Conservation (phyloP, 1,140 invertebrate species). For the Caenorhabditis brenneri region DNA sequence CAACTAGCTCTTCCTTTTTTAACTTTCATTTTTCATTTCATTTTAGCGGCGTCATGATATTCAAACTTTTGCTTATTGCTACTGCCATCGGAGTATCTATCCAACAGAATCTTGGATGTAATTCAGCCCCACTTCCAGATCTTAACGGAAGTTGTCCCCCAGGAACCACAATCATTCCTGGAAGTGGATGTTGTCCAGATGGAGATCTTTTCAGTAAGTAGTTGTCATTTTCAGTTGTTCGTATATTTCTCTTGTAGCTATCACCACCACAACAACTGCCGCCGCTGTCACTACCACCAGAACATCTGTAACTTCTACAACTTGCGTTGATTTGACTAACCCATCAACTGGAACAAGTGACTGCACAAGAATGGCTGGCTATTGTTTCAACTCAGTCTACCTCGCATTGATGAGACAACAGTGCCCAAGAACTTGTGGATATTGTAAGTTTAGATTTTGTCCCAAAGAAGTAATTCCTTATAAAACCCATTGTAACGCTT, state of each 20-base stretch:
- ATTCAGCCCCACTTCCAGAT: constrained; percentile 3
- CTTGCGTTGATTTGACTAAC: background rate
- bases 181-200: constrained; percentile 8
- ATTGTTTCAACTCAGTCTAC: constrained; percentile 27
- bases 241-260: background rate
- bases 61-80: background rate
- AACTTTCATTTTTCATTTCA: background rate
- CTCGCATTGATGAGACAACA: constrained; percentile 41
- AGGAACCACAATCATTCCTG: background rate
- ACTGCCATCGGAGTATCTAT: background rate
- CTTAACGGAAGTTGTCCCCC: background rate
- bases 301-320: background rate
- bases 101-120: constrained; percentile 6
- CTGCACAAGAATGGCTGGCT: background rate
- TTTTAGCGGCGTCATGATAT: background rate
- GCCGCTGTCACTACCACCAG: background rate
- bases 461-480: background rate
- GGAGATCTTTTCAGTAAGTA: constrained; percentile 4
- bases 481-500: too few species aligned
- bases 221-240: background rate
- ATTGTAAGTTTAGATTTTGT: background rate
- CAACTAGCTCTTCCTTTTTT: background rate
- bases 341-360: background rate
- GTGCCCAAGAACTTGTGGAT: constrained; percentile 48
- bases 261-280: background rate